phyloP scores from a whole-genome alignment of 2,113 vertebrate genomes.

The Miniopterus natalensis region DNA sequence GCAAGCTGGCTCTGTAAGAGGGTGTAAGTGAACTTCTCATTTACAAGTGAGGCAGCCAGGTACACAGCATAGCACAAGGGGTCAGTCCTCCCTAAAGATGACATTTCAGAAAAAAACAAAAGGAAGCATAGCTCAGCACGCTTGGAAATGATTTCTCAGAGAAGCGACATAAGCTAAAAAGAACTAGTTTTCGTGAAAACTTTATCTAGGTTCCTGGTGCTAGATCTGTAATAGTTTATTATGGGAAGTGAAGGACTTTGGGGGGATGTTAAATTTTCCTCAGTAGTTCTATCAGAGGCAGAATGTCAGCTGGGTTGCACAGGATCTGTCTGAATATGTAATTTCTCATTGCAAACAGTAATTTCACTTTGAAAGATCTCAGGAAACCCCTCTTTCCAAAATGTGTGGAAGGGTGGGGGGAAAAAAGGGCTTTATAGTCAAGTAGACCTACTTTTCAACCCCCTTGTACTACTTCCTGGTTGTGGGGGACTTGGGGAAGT shows the following conservation, averaged over 20 bases:
- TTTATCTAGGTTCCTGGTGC: background rate
- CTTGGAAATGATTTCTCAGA: constrained; percentile 15
- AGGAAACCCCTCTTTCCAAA: background rate
- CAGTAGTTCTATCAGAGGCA: background rate
- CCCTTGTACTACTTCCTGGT: background rate
- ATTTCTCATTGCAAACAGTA: constrained; percentile 40
- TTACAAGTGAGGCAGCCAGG: background rate
- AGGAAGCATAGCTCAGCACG: background rate
- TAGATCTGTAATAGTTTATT: background rate
- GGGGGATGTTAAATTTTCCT: background rate
- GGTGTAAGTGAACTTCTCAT: background rate
- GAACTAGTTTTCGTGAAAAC: constrained; percentile 31
- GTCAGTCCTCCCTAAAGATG: background rate
- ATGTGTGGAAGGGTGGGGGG: background rate
- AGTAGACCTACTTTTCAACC: background rate
- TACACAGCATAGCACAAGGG: background rate
- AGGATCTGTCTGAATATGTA: background rate
- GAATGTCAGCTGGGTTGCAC: background rate
- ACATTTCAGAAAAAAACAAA: constrained; percentile 37
- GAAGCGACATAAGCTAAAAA: constrained; percentile 54
- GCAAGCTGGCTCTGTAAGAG: background rate
- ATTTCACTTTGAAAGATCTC: background rate
- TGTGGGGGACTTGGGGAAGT: background rate
- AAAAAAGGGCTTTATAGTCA: background rate
- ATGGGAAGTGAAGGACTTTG: background rate